Evolutionary conservation across 92 coral and sea anemone genomes (phyloP).

Genomic region (Plumapathes pennacea): DNA sequence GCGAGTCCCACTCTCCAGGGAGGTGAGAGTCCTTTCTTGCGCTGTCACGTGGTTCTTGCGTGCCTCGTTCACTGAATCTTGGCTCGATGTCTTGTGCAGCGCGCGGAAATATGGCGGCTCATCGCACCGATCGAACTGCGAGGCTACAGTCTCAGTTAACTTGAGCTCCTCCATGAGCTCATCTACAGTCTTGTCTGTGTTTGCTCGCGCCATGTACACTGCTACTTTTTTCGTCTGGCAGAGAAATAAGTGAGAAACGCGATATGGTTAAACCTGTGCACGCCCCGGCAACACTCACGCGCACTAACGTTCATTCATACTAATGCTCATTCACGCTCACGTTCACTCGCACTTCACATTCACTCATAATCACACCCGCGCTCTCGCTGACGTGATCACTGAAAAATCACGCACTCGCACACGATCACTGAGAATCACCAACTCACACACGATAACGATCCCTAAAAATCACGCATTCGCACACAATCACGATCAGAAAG

Average conservation of each 20-base stretch:
- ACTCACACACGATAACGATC: too few species aligned
- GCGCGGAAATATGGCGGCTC: constrained; percentile 87
- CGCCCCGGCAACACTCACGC: too few species aligned
- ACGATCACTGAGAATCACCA: too few species aligned
- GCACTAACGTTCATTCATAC: too few species aligned
- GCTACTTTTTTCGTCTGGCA: constrained; percentile 89
- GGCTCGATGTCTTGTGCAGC: constrained; percentile 69
- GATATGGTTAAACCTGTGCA: neutral
- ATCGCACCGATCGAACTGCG: constrained; percentile 96
- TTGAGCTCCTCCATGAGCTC: constrained; percentile 93
- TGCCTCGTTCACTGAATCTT: constrained; percentile 73
- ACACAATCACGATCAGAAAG: too few species aligned
- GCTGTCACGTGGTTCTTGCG: too few species aligned
- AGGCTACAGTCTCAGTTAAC: constrained; percentile 98
- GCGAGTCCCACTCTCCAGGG: constrained; percentile 1
- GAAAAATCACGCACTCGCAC: too few species aligned
- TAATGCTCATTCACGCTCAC: too few species aligned
- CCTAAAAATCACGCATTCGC: too few species aligned
- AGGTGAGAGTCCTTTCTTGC: constrained; percentile 9
- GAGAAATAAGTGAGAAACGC: constrained; percentile 2
- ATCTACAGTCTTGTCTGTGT: constrained; percentile 78
- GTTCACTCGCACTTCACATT: too few species aligned
- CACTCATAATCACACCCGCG: too few species aligned
- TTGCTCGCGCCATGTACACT: constrained; percentile 95
- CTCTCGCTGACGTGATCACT: too few species aligned